Percentiles rank a stretch among this genome's conserved stretches.
Evolutionary conservation across 2,888 invertebrate species (phyloP).

Genomic region (Tetrapedia diversipes): DNA sequence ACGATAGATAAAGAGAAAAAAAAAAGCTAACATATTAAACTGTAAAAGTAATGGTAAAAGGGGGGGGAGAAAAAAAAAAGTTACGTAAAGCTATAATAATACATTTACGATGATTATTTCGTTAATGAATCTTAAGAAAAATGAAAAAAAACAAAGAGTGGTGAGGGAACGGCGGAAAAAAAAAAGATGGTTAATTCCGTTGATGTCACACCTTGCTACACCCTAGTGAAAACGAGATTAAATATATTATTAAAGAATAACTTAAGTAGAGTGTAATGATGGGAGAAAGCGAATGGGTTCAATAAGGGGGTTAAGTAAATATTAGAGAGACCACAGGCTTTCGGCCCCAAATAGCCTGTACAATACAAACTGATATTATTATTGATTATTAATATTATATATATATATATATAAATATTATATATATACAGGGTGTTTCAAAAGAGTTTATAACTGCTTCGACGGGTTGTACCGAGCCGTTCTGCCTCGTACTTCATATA

Average conservation of each 20-base stretch:
- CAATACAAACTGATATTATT: conserved; percentile 82
- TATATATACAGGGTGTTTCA: conserved; percentile 79
- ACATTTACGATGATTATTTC: conserved; percentile 77
- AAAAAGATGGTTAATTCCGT: conserved; percentile 64
- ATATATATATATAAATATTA: conserved; percentile 63
- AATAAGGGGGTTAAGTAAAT: conserved; percentile 66
- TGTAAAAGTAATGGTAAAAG: conserved; percentile 78
- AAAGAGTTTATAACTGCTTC: conserved; percentile 79
- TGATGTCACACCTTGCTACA: conserved; percentile 67
- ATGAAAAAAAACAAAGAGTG: conserved; percentile 57
- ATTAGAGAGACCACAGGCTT: conserved; percentile 75
- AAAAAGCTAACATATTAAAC: conserved; percentile 81
- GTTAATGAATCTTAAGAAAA: conserved; percentile 72
- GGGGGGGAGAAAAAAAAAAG: conserved; percentile 25
- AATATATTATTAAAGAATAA: conserved; percentile 69
- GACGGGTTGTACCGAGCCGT: conserved; percentile 71
- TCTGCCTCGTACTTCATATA: conserved; percentile 37
- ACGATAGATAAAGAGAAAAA: conserved; percentile 81
- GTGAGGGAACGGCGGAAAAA: conserved; percentile 63
- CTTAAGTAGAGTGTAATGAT: conserved; percentile 70
- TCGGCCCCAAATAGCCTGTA: conserved; percentile 78
- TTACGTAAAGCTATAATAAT: conserved; percentile 80
- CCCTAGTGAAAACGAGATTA: conserved; percentile 60
- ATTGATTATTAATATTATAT: conserved; percentile 80
- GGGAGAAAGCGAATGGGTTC: conserved; percentile 65